Percentiles rank a stretch among this genome's conserved stretches.
phyloP scores from a whole-genome alignment of 2,797 vertebrate genomes.

The Leuciscus waleckii region DNA sequence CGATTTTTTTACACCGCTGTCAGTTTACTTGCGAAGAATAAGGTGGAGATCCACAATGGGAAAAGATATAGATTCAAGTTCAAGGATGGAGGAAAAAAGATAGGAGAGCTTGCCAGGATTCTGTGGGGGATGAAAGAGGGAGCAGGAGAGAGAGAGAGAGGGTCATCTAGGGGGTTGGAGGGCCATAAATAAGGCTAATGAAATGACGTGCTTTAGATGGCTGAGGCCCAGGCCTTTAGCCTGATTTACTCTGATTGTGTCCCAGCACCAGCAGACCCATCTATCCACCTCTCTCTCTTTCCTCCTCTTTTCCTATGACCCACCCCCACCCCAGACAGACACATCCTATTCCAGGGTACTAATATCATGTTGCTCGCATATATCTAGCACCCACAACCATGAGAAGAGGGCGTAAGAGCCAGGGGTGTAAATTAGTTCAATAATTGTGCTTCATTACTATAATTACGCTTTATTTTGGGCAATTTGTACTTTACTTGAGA shows the following conservation, averaged over 20 bases:
- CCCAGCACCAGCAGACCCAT: slow-evolving; percentile 77
- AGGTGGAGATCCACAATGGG: slow-evolving; percentile 22
- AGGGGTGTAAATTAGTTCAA: slow-evolving; percentile 23
- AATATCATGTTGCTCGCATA: slow-evolving; percentile 18
- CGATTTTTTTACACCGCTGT: slow-evolving; percentile 5
- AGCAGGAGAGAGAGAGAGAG: slow-evolving; percentile 61
- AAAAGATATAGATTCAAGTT: slow-evolving; percentile 35
- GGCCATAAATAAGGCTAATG: slow-evolving; percentile 85
- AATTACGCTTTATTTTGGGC: slow-evolving; percentile 24
- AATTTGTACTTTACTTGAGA: slow-evolving; percentile 7
- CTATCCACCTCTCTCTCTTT: slow-evolving; percentile 61
- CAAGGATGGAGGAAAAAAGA: slow-evolving; percentile 14
- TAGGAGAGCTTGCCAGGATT: slow-evolving; percentile 45
- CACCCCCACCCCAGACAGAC: slow-evolving; percentile 11
- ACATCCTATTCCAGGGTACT: slow-evolving; percentile 34
- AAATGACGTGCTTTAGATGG: slow-evolving; percentile 81
- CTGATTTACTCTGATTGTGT: slow-evolving; percentile 83
- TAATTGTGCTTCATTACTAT: slow-evolving; percentile 28
- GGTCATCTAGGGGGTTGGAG: slow-evolving; percentile 61
- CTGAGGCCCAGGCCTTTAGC: slow-evolving; percentile 75
- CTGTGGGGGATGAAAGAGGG: slow-evolving; percentile 49
- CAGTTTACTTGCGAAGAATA: slow-evolving; percentile 16
- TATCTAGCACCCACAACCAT: slow-evolving; percentile 28
- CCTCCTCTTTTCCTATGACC: slow-evolving; percentile 37
- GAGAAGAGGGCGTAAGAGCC: background rate